Base-by-base conservation (phyloP, 1,140 invertebrate genomes). In the Ganaspis sp. region DNA sequence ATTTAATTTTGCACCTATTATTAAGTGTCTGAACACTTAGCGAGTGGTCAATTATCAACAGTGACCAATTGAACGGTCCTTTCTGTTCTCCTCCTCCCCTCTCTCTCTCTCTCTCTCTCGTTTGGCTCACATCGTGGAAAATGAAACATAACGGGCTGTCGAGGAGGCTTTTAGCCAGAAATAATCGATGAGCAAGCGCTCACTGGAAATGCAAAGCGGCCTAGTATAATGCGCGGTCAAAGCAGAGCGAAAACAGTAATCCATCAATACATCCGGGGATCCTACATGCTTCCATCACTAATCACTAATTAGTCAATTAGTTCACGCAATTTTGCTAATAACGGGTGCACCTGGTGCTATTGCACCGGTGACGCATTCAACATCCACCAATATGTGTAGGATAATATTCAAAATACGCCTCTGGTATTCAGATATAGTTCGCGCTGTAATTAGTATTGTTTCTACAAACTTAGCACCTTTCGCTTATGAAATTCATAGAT, bases 251-350 rank as follows among this genome's bases (percentile, higher is more conserved):
- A 86, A 87, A 85, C 81, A 81, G 77, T 84, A 85, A 88, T 88
- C 80, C 85, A 79, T 88, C 87, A 86, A 83, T 87, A 79, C 78
- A 79, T 76, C 69, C 81, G 79, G 74, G 69, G 80, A 79, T 81
- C 64, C 78, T 74, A 77, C 49, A 77, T 70, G 79, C 79, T 73
- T 79, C 79, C 80, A 75, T 83, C 80, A 80, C 84, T 85, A 88
- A 88, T 88, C 86, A 77, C 83, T 85, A 89, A 88, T 89, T 89
- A 88, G 86, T 87, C 86, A 86, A 89, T 89, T 88, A 87, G 87
- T 75, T 83, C 83, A 80, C 81, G 84, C 85, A 87, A 88, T 89
- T 89, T 87, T 85, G 81, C 82, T 87, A 85, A 87, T 87, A 87
- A 87, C 84, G 80, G 72, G 53, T 71, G 64, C 82, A 85, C 74